Evolutionary conservation across 2,797 vertebrate genomes (phyloP), one percentile per base, ranked within the genome.

Genomic region (Falco columbarius): DNA sequence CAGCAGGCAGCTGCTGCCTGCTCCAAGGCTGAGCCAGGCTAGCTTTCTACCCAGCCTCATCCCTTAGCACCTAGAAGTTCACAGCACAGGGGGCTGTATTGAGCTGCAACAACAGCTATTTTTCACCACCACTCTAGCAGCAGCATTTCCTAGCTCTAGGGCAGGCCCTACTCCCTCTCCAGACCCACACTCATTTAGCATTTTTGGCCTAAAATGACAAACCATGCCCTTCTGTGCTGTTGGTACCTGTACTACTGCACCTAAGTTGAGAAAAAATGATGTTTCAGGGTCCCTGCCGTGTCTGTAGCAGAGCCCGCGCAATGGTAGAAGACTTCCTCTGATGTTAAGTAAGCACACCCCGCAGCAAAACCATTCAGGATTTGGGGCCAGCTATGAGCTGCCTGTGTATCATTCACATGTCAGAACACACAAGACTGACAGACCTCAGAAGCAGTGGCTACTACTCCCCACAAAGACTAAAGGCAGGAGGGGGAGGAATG

Each of bases 51-150:
- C 58, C 71, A 27, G 10, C 46, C 38, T n/a, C 51, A 19, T 14
- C 46, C 70, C 36, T 49, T 11, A 17, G 59, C 32, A 34, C 29
- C 1, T 3, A 5, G 17, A 7, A 66, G 51, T 3, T 22, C 14
- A 1, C 32, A 30, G 46, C 34, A 11, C 8, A 3, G 0, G 0
- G n/a, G 8, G 23, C 38, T 27, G 20, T 6, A 27, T 4, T 32
- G 17, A 62, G 59, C 54, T 56, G 52, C 42, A 47, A 7, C 3
- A 54, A 46, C 63, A 34, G 52, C 21, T 65, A 0, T 30, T 81
- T 47, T 75, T 58, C 34, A 22, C 12, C 40, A 8, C n/a, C 3
- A 0, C 29, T 42, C 27, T 13, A 16, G 38, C 7, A 44, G 40
- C 51, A n/a, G 46, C 2, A 2, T 34, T 71, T 65, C 58, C 42